phyloP scores from a whole-genome alignment of 1,140 invertebrate species.

The Hycleus phaleratus region DNA sequence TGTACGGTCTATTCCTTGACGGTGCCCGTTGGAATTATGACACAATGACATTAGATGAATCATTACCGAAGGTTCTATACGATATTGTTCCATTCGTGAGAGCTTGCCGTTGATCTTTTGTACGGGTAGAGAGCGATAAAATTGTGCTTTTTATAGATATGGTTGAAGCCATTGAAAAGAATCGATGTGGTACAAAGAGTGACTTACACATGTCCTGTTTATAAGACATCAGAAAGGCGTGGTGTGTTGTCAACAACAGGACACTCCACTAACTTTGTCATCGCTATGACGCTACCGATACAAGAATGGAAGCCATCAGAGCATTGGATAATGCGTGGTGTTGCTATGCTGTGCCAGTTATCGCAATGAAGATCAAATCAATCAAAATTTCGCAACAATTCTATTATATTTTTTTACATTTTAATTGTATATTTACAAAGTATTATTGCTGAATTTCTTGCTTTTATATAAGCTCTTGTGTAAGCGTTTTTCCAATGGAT shows the following conservation, averaged over 20 bases:
- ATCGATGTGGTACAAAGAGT: conserved; percentile 25
- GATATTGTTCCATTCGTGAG: conserved; percentile 60
- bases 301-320: conserved; percentile 46
- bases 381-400: too few species aligned
- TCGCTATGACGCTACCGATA: conserved; percentile 69
- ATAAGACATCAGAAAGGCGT: conserved; percentile 78
- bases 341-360: conserved; percentile 8
- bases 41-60: conserved; percentile 59
- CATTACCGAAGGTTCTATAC: conserved; percentile 72
- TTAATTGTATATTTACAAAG: too few species aligned
- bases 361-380: too few species aligned
- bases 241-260: conserved; percentile 81
- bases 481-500: too few species aligned
- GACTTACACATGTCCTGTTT: conserved; percentile 63
- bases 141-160: conserved; percentile 42
- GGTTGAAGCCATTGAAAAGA: conserved; percentile 44
- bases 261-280: conserved; percentile 86
- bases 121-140: too few species aligned
- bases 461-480: too few species aligned
- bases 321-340: conserved; percentile 71
- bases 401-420: too few species aligned
- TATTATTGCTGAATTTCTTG: too few species aligned
- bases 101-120: too few species aligned
- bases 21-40: conserved; percentile 74
- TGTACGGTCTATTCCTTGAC: conserved; percentile 76